Conservation (phyloP, 2,888 invertebrate species). For the Axea sp. region DNA sequence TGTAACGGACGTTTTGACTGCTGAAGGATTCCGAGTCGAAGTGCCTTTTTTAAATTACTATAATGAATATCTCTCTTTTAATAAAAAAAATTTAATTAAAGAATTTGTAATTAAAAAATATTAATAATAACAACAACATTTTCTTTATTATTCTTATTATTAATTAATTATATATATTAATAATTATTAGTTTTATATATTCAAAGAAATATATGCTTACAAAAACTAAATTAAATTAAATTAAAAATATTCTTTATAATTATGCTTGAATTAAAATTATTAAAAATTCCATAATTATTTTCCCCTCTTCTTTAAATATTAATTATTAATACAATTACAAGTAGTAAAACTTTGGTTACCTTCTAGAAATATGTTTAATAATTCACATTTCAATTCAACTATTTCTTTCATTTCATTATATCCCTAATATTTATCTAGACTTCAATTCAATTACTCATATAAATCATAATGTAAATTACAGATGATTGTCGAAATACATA, state of each 20-base stretch:
- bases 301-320: constrained; percentile 84
- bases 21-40: too few species aligned
- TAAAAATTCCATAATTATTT: constrained; percentile 82
- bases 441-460: constrained; percentile 86
- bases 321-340: constrained; percentile 82
- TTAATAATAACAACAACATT: constrained; percentile 14
- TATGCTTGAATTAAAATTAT: constrained; percentile 81
- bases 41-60: too few species aligned
- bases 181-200: constrained; percentile 82
- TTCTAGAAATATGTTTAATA: constrained; percentile 83
- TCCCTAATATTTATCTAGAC: constrained; percentile 83
- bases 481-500: constrained; percentile 84
- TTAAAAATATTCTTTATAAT: constrained; percentile 60
- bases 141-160: constrained; percentile 73
- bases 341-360: constrained; percentile 87
- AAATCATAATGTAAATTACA: constrained; percentile 85
- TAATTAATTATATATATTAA: constrained; percentile 83
- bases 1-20: too few species aligned
- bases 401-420: constrained; percentile 86
- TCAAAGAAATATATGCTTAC: constrained; percentile 81
- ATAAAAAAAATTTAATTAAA: too few species aligned
- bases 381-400: constrained; percentile 85
- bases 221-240: constrained; percentile 71
- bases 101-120: too few species aligned
- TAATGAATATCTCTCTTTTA: too few species aligned